Conservation (phyloP, 2,888 invertebrate species). For the Drosophila fungiperda region DNA sequence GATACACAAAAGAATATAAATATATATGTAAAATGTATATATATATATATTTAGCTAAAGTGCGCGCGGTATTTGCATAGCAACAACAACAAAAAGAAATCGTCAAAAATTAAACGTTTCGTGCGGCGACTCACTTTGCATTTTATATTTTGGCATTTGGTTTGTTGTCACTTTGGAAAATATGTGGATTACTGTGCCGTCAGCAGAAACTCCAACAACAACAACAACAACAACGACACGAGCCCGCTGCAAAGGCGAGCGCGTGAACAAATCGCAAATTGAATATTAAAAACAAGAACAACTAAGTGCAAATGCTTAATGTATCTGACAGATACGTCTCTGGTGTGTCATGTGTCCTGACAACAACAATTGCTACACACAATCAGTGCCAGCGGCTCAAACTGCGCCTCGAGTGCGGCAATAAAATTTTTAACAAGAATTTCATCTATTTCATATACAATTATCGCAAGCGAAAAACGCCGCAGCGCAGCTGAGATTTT, state of each 20-base stretch:
- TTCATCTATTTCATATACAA: conserved; percentile 83
- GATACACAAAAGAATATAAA: conserved; percentile 18
- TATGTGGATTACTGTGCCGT: conserved; percentile 77
- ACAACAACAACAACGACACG: conserved; percentile 24
- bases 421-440: conserved; percentile 75
- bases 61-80: conserved; percentile 40
- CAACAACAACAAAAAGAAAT: conserved; percentile 35
- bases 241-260: conserved; percentile 47
- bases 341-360: conserved; percentile 70
- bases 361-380: conserved; percentile 31
- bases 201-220: conserved; percentile 63
- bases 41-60: conserved; percentile 25
- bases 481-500: conserved; percentile 28
- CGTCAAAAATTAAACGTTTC: conserved; percentile 37
- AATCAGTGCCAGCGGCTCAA: conserved; percentile 40
- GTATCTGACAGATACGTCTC: conserved; percentile 60
- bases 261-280: conserved; percentile 49
- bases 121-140: conserved; percentile 39
- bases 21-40: conserved; percentile 15
- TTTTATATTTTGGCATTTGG: conserved; percentile 43
- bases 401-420: conserved; percentile 70
- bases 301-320: conserved; percentile 58
- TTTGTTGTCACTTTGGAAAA: conserved; percentile 54
- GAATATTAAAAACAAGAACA: conserved; percentile 37
- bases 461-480: conserved; percentile 79